These are phyloP conservation scores for Drosophila setosimentum DNA, from an alignment of 2,888 invertebrate genomes.

Conservation along the genomic window DNA sequence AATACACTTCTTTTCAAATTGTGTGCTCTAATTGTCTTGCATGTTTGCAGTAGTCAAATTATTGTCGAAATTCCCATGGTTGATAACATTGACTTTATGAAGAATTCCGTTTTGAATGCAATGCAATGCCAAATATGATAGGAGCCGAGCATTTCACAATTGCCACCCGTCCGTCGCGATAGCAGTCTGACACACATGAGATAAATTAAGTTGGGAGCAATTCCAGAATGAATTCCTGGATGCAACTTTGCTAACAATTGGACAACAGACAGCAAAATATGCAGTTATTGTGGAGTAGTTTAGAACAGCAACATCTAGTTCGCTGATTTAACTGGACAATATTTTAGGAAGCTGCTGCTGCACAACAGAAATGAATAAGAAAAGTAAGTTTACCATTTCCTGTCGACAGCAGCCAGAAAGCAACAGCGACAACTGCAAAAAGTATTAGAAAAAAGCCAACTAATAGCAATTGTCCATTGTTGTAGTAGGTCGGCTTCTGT, in stretches of 20 bases:
- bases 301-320: conserved; percentile 22
- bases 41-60: neutral
- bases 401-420: conserved; percentile 43
- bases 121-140: conserved; percentile 23
- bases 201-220: conserved; percentile 38
- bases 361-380: conserved; percentile 72
- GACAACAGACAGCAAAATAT: conserved; percentile 9
- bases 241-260: conserved; percentile 34
- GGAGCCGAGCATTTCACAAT: conserved; percentile 2
- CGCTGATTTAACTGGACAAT: conserved; percentile 53
- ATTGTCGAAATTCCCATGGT: neutral
- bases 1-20: neutral
- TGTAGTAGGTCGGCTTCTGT: conserved; percentile 18
- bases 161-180: neutral
- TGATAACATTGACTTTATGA: neutral
- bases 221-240: conserved; percentile 16
- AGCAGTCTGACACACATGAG: neutral
- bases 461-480: conserved; percentile 72
- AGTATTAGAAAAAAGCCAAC: conserved; percentile 59
- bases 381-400: conserved; percentile 73
- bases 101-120: conserved; percentile 14
- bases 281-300: neutral
- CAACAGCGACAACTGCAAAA: conserved; percentile 15
- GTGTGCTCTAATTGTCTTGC: too few relatives aligned
- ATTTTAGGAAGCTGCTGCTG: conserved; percentile 15